These are phyloP conservation scores for Parauchenoglanis punctatus DNA, from an alignment of 2,797 vertebrate species.

Conservation along the genomic window DNA sequence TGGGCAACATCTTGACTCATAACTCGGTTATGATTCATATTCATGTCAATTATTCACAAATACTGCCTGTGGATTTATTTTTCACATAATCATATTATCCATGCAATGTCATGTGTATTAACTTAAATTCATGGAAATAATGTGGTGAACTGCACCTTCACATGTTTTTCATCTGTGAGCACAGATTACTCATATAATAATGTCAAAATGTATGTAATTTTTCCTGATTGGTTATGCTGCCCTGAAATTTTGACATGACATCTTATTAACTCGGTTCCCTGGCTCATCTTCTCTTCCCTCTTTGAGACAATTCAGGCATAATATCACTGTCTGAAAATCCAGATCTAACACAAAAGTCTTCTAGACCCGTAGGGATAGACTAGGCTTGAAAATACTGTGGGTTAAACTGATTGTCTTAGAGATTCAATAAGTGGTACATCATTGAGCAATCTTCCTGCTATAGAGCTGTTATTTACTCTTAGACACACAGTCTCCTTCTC, in stretches of 20 bases:
- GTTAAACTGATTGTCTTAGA: constrained; percentile 57
- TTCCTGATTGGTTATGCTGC: constrained; percentile 25
- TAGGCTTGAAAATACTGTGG: constrained; percentile 35
- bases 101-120: background rate
- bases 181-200: background rate
- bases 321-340: constrained; percentile 47
- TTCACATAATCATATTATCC: background rate
- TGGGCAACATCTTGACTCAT: too few species aligned
- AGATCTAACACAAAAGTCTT: constrained; percentile 46
- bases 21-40: background rate
- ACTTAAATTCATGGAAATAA: background rate
- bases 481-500: constrained; percentile 54
- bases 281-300: constrained; percentile 27
- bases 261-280: constrained; percentile 47
- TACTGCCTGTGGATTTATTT: background rate
- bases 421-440: constrained; percentile 62
- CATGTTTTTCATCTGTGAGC: background rate
- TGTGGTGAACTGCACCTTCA: background rate
- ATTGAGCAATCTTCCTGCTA: constrained; percentile 53
- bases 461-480: constrained; percentile 58
- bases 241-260: constrained; percentile 48
- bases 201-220: background rate
- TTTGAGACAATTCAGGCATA: constrained; percentile 47
- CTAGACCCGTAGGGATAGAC: constrained; percentile 39
- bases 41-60: background rate